A percentile compares a stretch with the other conserved stretches of the same genome.
These are phyloP conservation scores for Liolophura sinensis DNA, from an alignment of 1,140 invertebrate genomes.

Conservation along the genomic window DNA sequence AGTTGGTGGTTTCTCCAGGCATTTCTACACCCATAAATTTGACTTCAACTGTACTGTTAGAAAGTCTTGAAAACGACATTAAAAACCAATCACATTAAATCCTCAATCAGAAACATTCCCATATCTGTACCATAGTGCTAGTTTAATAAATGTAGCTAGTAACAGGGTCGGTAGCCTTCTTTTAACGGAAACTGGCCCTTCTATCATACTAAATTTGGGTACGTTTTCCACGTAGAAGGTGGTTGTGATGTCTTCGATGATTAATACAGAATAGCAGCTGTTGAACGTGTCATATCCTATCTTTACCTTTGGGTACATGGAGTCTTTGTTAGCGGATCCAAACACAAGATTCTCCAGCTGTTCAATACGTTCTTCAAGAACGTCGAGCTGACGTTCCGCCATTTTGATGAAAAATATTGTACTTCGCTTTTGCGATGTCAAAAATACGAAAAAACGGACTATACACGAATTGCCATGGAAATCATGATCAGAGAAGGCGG, in stretches of 20 bases:
- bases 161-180: not conserved
- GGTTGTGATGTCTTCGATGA: not conserved
- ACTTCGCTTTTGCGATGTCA: not conserved
- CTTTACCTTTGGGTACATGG: constrained; percentile 34
- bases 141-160: not conserved
- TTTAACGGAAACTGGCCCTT: not conserved
- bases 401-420: constrained; percentile 15
- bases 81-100: no score
- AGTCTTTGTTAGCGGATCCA: constrained; percentile 36
- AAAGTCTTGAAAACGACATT: no score
- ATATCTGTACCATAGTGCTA: not conserved
- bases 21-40: no score
- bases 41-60: no score
- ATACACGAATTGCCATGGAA: not conserved
- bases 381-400: constrained; percentile 28
- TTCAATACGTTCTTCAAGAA: constrained; percentile 28
- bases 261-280: not conserved
- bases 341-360: constrained; percentile 30
- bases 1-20: no score
- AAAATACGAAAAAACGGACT: not conserved
- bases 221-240: not conserved
- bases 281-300: not conserved
- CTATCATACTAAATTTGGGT: not conserved
- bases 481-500: not conserved
- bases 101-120: no score